These are phyloP conservation scores for Suncus etruscus DNA, from an alignment of 2,113 vertebrate species.

Conservation along the genomic window DNA sequence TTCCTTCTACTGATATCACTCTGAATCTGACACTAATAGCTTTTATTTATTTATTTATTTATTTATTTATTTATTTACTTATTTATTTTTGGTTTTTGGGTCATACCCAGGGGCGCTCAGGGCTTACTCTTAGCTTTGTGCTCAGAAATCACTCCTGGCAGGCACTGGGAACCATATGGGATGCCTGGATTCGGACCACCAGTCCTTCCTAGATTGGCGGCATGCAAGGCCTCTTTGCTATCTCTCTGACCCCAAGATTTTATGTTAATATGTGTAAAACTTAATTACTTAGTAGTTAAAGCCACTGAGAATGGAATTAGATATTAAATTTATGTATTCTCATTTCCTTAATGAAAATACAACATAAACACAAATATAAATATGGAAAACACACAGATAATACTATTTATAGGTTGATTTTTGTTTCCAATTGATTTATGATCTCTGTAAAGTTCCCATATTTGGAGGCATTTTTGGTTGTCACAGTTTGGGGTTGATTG, in stretches of 20 bases:
- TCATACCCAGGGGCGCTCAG: too few relatives aligned
- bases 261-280: neutral
- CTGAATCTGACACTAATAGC: neutral
- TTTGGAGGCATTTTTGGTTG: neutral
- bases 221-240: too few relatives aligned
- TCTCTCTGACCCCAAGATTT: neutral
- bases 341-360: neutral
- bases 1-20: neutral
- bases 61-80: too few relatives aligned
- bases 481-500: neutral
- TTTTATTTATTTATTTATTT: neutral
- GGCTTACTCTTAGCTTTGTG: too few relatives aligned
- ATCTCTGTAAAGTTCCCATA: neutral
- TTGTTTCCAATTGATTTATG: constrained; percentile 47
- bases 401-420: constrained; percentile 42
- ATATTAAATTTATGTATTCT: neutral
- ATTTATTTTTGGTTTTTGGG: too few relatives aligned
- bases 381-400: constrained; percentile 31
- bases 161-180: too few relatives aligned
- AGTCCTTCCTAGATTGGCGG: too few relatives aligned
- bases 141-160: too few relatives aligned
- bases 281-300: neutral
- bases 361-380: neutral
- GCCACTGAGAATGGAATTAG: neutral
- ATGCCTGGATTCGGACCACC: too few relatives aligned